phyloP scores from a whole-genome alignment of 2,113 vertebrate genomes.

The Nettapus auritus region DNA sequence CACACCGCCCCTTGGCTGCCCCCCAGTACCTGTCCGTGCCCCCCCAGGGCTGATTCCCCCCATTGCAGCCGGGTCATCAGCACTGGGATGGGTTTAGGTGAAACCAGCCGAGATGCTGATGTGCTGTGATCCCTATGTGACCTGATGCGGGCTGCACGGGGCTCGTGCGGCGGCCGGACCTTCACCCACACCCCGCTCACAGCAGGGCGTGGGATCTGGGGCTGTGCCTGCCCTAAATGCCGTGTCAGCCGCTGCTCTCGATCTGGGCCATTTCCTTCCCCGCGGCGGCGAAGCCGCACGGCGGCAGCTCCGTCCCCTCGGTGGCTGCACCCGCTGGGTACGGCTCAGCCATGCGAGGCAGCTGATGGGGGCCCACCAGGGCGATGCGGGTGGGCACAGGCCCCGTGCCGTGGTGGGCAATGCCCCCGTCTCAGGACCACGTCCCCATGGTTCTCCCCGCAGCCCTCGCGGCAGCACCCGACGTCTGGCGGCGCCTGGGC shows the following conservation, averaged over 20 bases:
- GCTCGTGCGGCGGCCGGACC: too few species aligned
- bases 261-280: background rate
- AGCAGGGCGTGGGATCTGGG: fast-evolving
- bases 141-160: too few species aligned
- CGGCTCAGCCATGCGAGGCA: background rate
- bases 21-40: fast-evolving
- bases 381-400: background rate
- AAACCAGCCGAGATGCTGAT: background rate
- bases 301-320: background rate
- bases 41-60: fast-evolving
- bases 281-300: background rate
- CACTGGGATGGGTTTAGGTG: fast-evolving
- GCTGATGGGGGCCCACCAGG: background rate
- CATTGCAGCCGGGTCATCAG: fast-evolving
- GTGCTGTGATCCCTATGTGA: too few species aligned
- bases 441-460: background rate
- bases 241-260: fast-evolving
- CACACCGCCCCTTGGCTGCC: background rate
- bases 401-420: too few species aligned
- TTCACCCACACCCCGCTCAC: fast-evolving
- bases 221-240: fast-evolving
- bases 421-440: background rate
- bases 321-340: background rate
- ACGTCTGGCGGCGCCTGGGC: slow-evolving; percentile 61
- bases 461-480: slow-evolving; percentile 28